phyloP scores from a whole-genome alignment of 2,797 vertebrate genomes.

The Lepus oiostolus region DNA sequence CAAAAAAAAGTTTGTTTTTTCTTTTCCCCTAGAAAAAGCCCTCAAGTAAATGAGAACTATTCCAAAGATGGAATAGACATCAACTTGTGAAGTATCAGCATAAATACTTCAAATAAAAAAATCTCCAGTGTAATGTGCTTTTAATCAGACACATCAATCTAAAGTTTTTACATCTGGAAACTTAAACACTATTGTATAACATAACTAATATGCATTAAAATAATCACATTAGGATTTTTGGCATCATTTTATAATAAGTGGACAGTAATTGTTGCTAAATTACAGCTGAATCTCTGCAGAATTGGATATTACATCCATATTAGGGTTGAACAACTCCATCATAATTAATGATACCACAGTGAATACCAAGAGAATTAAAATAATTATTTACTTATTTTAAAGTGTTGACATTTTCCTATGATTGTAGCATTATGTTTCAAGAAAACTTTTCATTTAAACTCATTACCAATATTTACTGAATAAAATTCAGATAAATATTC shows the following conservation, averaged over 20 bases:
- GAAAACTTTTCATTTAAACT: conserved; percentile 67
- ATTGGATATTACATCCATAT: conserved; percentile 82
- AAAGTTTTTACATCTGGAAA: conserved; percentile 80
- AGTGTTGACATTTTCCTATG: conserved; percentile 66
- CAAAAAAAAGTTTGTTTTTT: conserved; percentile 47
- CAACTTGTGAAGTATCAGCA: conserved; percentile 14
- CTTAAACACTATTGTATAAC: conserved; percentile 62
- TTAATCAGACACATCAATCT: conserved; percentile 83
- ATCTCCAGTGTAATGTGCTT: conserved; percentile 78
- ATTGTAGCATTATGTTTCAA: conserved; percentile 76
- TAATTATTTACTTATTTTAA: conserved; percentile 79
- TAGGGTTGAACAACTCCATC: conserved; percentile 77
- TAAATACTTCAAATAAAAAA: conserved; percentile 71
- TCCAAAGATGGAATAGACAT: conserved; percentile 16
- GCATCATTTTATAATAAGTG: conserved; percentile 84
- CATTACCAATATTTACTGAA: conserved; percentile 36
- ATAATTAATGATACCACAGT: conserved; percentile 84
- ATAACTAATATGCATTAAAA: conserved; percentile 79
- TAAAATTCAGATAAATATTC: conserved; percentile 72
- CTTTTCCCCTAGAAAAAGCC: not conserved
- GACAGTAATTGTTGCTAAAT: conserved; percentile 87
- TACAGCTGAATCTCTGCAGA: conserved; percentile 83
- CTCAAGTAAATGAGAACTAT: conserved; percentile 53
- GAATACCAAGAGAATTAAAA: conserved; percentile 80
- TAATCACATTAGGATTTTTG: conserved; percentile 82